Evolutionary conservation across 2,113 vertebrate genomes (phyloP).

Genomic region (Bambusicola thoracicus): DNA sequence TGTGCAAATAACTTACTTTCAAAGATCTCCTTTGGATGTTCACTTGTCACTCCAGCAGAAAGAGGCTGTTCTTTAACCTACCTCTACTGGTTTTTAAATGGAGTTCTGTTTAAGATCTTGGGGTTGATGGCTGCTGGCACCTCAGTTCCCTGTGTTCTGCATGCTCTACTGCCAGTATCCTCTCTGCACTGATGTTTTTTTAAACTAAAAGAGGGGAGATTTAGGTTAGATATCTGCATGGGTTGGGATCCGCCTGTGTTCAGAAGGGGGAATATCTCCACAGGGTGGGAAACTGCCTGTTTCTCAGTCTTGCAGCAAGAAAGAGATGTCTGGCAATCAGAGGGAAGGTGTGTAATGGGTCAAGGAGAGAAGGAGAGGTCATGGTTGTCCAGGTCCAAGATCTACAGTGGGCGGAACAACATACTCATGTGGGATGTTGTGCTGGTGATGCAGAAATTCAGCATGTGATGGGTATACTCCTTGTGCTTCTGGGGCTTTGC

Average conservation of each 20-base stretch:
- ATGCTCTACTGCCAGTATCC: not conserved
- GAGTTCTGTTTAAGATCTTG: not conserved
- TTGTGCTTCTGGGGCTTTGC: not conserved
- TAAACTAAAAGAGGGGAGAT: not conserved
- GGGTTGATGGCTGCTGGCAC: not conserved
- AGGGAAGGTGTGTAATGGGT: not conserved
- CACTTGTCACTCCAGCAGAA: not conserved
- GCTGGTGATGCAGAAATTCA: not conserved
- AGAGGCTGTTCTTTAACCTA: not conserved
- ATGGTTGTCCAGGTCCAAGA: not conserved
- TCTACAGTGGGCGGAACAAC: not conserved
- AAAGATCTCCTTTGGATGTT: not conserved
- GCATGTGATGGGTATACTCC: not conserved
- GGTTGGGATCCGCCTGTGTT: not conserved
- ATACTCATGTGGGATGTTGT: not conserved
- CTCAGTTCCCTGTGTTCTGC: not conserved
- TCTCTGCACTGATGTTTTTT: not conserved
- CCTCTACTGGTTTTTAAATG: not conserved
- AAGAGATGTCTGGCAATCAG: not conserved
- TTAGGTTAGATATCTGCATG: no score
- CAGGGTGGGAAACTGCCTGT: not conserved
- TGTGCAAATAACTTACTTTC: not conserved
- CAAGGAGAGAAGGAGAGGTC: not conserved
- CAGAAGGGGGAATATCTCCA: not conserved
- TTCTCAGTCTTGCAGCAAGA: not conserved